Evolutionary conservation across 2,113 vertebrate genomes (phyloP), one percentile per base, ranked within the genome.

Genomic region (Alces alces): DNA sequence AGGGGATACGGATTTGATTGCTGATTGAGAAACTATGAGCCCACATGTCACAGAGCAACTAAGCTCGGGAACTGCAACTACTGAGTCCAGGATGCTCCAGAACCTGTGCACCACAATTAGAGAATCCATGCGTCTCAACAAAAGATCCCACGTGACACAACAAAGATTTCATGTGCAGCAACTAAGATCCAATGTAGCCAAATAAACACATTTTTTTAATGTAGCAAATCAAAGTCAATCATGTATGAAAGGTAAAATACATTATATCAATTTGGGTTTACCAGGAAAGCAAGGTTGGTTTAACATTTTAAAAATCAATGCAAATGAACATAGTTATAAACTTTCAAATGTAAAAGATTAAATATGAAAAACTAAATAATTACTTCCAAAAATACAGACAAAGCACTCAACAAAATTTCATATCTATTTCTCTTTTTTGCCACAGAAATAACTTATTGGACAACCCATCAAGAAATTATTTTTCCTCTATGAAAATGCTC

Each of bases 361-460:
- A 79, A 47, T 47, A 47, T 47, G 10, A 30, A 78, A 47, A 47
- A 47, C 27, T 47, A 76, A 73, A 25, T 39, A 78, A 45, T 78
- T 78, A 79, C 45, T 79, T 79, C 3, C 66, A 47, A 30, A 28
- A 25, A 47, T 47, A 79, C 43, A 47, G 76, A 47, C 30, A 79
- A 79, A 30, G 43, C 76, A 79, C 33, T 47, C 17, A 27, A 58
- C 11, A 89, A 82, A 58, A 83, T 58, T 43, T 57, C 52, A 83
- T 30, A 50, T 73, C 33, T 82, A 23, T 23, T 70, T 70, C n/a
- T 70, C 64, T 70, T 23, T 66, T 70, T 92, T 76, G 82, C 91
- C 91, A 97, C 86, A 84, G 39, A 96, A 94, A 87, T 90, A 82
- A 17, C 98, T 98, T 98, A 98, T 97, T 98, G 57, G 83, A 57